Conservation (phyloP, 2,888 invertebrate genomes). For the Rhingia campestris region DNA sequence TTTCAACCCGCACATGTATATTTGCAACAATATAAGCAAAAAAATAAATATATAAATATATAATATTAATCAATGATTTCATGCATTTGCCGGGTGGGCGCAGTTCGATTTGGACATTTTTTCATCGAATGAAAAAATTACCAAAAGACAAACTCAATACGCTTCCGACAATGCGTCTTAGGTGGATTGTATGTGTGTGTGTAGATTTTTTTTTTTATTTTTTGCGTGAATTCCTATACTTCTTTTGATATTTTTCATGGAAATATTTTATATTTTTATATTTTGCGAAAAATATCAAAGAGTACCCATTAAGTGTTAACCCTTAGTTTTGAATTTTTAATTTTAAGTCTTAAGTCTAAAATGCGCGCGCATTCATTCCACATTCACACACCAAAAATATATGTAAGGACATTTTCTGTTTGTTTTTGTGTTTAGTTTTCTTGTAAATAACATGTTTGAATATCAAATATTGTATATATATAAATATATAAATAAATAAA, state of each 20-base stretch:
- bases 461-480: slow-evolving; percentile 48
- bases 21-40: slow-evolving; percentile 55
- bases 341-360: slow-evolving; percentile 12
- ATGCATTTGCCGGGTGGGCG: slow-evolving; percentile 62
- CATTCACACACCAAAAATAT: slow-evolving; percentile 44
- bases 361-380: slow-evolving; percentile 65
- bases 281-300: slow-evolving; percentile 66
- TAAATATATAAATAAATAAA: slow-evolving; percentile 75
- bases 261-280: background rate
- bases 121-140: slow-evolving; percentile 62
- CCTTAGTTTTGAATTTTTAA: slow-evolving; percentile 23
- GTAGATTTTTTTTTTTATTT: slow-evolving; percentile 29
- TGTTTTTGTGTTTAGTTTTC: background rate
- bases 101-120: slow-evolving; percentile 54
- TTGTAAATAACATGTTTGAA: slow-evolving; percentile 41
- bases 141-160: slow-evolving; percentile 48
- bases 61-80: slow-evolving; percentile 70
- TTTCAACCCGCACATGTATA: background rate
- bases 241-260: slow-evolving; percentile 64
- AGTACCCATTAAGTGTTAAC: slow-evolving; percentile 43
- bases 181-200: slow-evolving; percentile 70
- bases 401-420: slow-evolving; percentile 41
- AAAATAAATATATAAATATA: slow-evolving; percentile 70
- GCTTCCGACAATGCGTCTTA: slow-evolving; percentile 69
- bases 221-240: slow-evolving; percentile 61